Evolutionary conservation across 1,140 invertebrate genomes (phyloP).

Genomic region (Lucilia sericata): DNA sequence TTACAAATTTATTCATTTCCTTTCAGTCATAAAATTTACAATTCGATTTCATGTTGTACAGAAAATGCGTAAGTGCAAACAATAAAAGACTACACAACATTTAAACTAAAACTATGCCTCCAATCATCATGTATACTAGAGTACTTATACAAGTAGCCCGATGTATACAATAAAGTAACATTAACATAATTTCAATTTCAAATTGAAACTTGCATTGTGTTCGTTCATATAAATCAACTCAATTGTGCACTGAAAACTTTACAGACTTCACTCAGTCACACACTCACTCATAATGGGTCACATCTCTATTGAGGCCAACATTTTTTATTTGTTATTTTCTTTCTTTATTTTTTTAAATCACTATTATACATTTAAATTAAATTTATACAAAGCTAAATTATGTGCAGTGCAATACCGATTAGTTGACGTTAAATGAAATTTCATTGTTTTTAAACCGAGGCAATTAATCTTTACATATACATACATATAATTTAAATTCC

Average conservation of each 20-base stretch:
- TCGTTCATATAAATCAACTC: not conserved
- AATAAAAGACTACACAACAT: not conserved
- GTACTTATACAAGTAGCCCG: too few relatives aligned
- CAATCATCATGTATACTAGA: not conserved
- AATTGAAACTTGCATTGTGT: not conserved
- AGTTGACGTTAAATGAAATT: too few relatives aligned
- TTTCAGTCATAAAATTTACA: too few relatives aligned
- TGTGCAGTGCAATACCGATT: not conserved
- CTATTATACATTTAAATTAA: slow-evolving; percentile 18
- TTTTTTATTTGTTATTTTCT: not conserved
- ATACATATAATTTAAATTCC: too few relatives aligned
- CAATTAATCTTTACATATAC: too few relatives aligned
- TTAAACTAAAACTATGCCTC: not conserved
- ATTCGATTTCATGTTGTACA: too few relatives aligned
- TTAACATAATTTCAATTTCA: not conserved
- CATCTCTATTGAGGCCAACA: not conserved
- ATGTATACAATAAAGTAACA: not conserved
- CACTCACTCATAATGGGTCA: slow-evolving; percentile 14
- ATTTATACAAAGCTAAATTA: not conserved
- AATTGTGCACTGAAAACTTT: not conserved
- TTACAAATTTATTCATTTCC: too few relatives aligned
- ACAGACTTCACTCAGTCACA: not conserved
- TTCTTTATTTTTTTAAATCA: not conserved
- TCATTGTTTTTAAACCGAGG: too few relatives aligned
- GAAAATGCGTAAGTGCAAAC: too few relatives aligned